These are phyloP conservation scores for Desmodus rotundus DNA, from an alignment of 2,113 vertebrate species.

Conservation along the genomic window DNA sequence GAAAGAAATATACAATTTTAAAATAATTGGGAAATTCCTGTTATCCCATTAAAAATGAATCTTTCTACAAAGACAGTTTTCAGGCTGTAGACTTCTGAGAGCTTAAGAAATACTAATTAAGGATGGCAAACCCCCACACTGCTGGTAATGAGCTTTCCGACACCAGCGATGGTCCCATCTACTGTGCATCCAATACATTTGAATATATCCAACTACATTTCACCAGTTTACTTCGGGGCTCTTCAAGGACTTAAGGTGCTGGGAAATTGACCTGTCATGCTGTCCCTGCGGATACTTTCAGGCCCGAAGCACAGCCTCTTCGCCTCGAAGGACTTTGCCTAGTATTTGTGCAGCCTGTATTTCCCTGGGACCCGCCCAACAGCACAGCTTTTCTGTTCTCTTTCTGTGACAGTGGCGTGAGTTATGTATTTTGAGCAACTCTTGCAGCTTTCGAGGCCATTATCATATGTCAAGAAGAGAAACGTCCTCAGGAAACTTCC, in stretches of 20 bases:
- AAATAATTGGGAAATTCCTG: constrained; percentile 40
- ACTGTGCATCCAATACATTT: constrained; percentile 41
- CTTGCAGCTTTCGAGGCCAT: constrained; percentile 28
- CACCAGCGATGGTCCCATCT: constrained; percentile 61
- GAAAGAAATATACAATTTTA: constrained; percentile 47
- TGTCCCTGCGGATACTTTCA: constrained; percentile 39
- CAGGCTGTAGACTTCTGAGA: constrained; percentile 43
- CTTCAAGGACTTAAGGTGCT: constrained; percentile 58
- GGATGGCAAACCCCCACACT: neutral
- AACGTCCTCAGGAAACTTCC: constrained; percentile 64
- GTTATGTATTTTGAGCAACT: constrained; percentile 55
- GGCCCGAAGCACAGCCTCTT: neutral
- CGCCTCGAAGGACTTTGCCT: constrained; percentile 38
- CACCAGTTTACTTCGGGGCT: constrained; percentile 58
- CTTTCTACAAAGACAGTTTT: constrained; percentile 41
- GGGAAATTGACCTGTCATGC: constrained; percentile 48
- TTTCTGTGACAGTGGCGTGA: neutral
- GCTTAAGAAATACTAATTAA: constrained; percentile 55
- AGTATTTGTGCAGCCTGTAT: neutral
- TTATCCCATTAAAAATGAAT: constrained; percentile 72
- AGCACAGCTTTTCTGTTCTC: neutral
- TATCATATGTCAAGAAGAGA: constrained; percentile 63
- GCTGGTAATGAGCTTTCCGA: constrained; percentile 37
- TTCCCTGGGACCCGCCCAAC: neutral
- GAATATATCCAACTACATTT: constrained; percentile 60